Base-by-base conservation (phyloP, 1,140 invertebrate species). In the Philaenus spumarius region DNA sequence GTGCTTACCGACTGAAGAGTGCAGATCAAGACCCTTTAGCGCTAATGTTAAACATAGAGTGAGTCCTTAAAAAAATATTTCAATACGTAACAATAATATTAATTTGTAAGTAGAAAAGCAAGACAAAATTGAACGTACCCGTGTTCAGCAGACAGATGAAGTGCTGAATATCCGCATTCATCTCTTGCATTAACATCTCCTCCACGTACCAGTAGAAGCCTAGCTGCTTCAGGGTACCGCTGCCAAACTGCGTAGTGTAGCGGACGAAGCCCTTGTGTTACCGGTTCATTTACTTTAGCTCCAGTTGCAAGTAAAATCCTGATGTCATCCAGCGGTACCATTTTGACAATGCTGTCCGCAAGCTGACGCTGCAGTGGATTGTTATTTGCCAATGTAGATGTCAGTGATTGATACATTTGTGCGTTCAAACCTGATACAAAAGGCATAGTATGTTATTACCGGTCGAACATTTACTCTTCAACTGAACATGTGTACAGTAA, bases 231-330 rank as follows among this genome's bases (percentile, higher is more conserved):
- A 30, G 82, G 76, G 71, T 95, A 86, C 12, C 82, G 75, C 67
- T 91, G 87, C 83, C 90, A 95, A 45, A 92, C 88, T 0, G 92
- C 92, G 71, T 95, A 96, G 71, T 95, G 93, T n/a, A 96, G 73
- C 0, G 93, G 91, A 46, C 85, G 80, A 23, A 95, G 74, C 6
- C 91, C 92, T 72, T 89, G 84, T 3, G 84, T 86, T 14, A 87
- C 85, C 14, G 83, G 79, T 64, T 87, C 84, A 66, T 86, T 86
- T 4, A 85, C 82, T 73, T 90, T 90, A 14, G 90, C 90, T 20
- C 90, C 90, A 71, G 87, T 90, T 2, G 89, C 88, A 40, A 93
- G 71, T 1, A 93, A 75, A 54, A 93, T 91, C 35, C 89, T 77
- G 22, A 96, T 86, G 65, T 95, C 92, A 65, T 93, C 89, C 57